Evolutionary conservation across 2,797 vertebrate species (phyloP).

Genomic region (Pipistrellus pipistrellus): DNA sequence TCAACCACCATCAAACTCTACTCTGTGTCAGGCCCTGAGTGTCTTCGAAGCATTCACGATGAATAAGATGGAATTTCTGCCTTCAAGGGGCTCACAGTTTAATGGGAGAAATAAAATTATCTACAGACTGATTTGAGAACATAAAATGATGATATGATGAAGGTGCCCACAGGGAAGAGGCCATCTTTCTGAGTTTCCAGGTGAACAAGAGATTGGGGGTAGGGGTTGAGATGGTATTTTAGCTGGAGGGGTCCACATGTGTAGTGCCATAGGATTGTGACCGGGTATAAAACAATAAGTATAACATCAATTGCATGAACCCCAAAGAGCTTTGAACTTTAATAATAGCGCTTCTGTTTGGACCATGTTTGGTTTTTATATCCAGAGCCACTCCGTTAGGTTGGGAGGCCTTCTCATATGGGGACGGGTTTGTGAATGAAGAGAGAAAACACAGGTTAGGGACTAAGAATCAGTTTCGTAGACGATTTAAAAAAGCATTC

Average conservation of each 20-base stretch:
- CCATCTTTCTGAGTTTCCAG: constrained; percentile 26
- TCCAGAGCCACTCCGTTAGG: background rate
- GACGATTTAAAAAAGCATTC: constrained; percentile 81
- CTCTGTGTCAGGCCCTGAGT: background rate
- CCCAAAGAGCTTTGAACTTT: background rate
- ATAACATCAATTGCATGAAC: background rate
- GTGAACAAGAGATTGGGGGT: background rate
- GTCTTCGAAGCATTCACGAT: background rate
- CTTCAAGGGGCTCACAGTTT: constrained; percentile 23
- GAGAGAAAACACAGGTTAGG: background rate
- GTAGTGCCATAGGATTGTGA: background rate
- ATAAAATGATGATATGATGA: background rate
- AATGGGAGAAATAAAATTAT: background rate
- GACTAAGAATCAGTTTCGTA: background rate
- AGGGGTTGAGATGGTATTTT: background rate
- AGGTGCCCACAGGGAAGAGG: background rate
- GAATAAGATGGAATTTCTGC: background rate
- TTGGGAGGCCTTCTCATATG: background rate
- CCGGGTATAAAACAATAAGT: constrained; percentile 12
- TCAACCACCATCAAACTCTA: background rate
- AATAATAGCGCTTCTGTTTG: background rate
- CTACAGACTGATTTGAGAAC: background rate
- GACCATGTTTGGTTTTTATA: background rate
- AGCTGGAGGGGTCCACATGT: background rate
- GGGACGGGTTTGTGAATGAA: background rate